Base-by-base conservation (phyloP, 2,797 vertebrate species). In the Takifugu rubripes region DNA sequence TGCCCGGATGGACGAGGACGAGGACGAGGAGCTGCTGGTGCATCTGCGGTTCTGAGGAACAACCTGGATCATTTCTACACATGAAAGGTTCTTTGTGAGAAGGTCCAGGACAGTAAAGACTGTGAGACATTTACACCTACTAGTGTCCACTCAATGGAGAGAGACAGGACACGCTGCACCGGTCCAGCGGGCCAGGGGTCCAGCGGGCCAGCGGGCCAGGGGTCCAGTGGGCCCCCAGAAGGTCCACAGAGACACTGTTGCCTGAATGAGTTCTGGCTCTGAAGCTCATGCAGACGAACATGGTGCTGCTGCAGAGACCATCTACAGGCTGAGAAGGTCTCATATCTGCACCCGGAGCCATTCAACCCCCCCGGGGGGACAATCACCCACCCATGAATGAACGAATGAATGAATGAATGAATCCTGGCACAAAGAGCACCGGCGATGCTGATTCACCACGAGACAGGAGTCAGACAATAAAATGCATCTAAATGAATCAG, bases 301-400 rank as follows among this genome's bases (percentile, higher is more conserved):
- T 21, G 21, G 21, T 73, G 76, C 68, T 82, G 79, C 75, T 72
- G 83, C 74, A 59, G 14, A 12, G 40, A 16, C 67, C 81, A 79
- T 76, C 81, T 80, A 70, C 53, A 81, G 68, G 65, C 74, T 68
- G 56, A 64, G 59, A 72, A 11, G 62, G 77, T 78, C 72, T 67
- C 71, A 71, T 63, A 81, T 81, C 76, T 75, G 75, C 73, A 68
- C 77, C 73, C 80, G 56, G 63, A 69, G 58, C 76, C 68, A 78
- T 64, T 76, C 68, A 81, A 56, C 6, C 33, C 59, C 54, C 42
- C 15, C 8, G 40, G 10, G 11, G 40, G 40, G 40, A 43, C 11
- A 16, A 43, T 27, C 26, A 27, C 3, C 26, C 26, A 2, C 26
- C 11, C n/a, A 46, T 46, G 46, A 71, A 64, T 67, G 69, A 66